Conservation (phyloP, 1,140 invertebrate species). For the Lepidurus apus region DNA sequence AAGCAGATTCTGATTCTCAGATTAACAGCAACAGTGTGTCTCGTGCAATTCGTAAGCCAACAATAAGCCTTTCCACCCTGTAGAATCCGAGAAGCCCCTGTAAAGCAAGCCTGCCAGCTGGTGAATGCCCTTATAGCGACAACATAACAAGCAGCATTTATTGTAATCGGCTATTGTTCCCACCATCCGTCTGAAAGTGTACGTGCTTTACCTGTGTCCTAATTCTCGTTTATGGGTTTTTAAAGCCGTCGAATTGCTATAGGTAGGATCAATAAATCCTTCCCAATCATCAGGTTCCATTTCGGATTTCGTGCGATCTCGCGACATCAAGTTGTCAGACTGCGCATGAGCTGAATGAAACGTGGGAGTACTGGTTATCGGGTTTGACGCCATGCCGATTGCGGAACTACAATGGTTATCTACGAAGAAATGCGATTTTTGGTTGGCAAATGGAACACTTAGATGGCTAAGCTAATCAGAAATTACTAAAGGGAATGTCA, state of each 20-base stretch:
- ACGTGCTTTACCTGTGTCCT: slow-evolving; percentile 30
- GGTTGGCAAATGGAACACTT: neutral
- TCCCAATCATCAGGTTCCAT: slow-evolving; percentile 11
- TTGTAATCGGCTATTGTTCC: no score
- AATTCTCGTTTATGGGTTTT: slow-evolving; percentile 32
- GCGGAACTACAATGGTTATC: neutral
- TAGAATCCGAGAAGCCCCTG: neutral
- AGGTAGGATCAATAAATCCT: neutral
- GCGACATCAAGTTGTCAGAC: neutral
- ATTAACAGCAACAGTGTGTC: neutral
- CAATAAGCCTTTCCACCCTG: neutral
- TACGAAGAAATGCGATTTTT: neutral
- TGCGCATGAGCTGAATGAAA: neutral
- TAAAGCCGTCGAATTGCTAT: neutral
- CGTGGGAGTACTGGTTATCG: neutral
- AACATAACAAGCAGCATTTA: no score
- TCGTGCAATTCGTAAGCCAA: neutral
- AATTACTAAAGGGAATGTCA: no score
- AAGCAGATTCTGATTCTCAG: neutral
- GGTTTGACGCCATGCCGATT: neutral
- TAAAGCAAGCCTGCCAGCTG: slow-evolving; percentile 1
- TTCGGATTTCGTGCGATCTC: slow-evolving; percentile 4
- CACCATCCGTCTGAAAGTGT: neutral
- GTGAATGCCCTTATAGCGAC: neutral
- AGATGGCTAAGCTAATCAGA: no score